Percentiles rank a stretch among this genome's conserved stretches.
Evolutionary conservation across 2,113 vertebrate genomes (phyloP).

Genomic region (Vulpes lagopus): DNA sequence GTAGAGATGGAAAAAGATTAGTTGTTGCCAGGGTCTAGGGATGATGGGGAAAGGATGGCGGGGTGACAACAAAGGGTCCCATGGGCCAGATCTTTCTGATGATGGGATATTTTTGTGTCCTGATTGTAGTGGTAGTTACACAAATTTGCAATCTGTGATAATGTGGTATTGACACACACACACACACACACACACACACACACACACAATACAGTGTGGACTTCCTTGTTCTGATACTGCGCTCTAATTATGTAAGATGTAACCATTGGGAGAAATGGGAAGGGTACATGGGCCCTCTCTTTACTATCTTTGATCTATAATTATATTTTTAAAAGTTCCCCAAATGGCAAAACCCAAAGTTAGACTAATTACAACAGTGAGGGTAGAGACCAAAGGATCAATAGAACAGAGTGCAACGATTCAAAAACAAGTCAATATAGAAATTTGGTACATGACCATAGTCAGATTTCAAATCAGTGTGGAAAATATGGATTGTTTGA

Average conservation of each 20-base stretch:
- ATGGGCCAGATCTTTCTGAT: background rate
- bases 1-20: background rate
- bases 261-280: background rate
- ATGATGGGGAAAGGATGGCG: background rate
- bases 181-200: background rate
- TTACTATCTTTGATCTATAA: background rate
- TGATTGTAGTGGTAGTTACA: background rate
- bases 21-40: background rate
- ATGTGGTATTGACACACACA: background rate
- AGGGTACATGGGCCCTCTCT: background rate
- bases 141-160: background rate
- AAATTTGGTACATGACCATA: background rate
- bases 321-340: background rate
- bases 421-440: background rate
- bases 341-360: background rate
- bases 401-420: background rate
- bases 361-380: background rate
- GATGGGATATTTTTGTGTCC: background rate
- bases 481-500: background rate
- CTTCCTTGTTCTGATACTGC: background rate
- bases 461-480: background rate
- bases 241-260: background rate
- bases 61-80: background rate
- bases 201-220: accelerated
- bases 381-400: background rate